Evolutionary conservation across 2,113 vertebrate species (phyloP), one percentile per base, ranked within the genome.

Genomic region (Bambusicola thoracicus): DNA sequence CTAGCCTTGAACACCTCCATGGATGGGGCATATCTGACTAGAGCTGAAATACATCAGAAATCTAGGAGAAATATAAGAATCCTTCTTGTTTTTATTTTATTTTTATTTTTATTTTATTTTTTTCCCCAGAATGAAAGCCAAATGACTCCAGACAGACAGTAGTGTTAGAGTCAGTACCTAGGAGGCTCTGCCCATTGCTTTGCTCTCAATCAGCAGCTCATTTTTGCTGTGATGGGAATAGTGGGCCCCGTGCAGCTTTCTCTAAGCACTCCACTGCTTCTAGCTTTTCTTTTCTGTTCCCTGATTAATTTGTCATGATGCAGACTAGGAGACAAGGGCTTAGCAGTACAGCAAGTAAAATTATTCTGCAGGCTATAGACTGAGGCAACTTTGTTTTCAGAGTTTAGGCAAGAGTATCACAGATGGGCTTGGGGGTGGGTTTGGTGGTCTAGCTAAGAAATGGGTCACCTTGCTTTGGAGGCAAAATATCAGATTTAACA

Each of bases 391-490:
- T 91, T 83, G 29, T 34, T 72, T 87, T 77, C 75, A 63, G 30
- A 36, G 16, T 18, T 70, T 83, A 77, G 72, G 34, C 62, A 94
- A 34, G 22, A 90, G 21, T 8, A 20, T 87, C 46, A 12, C 41
- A 80, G 55, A 66, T 87, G 38, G 82, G 49, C 68, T 81, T 70
- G 29, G 7, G 53, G 7, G 13, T 66, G 79, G 36, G 49, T 89
- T 80, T n/a, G 20, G 27, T 73, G 59, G 53, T n/a, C 41, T 70
- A 44, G 62, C 36, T 70, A 59, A 85, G 72, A 87, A 70, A 10
- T 82, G 87, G 59, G 79, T 91, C 92, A 87, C 79, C 76, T 94
- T 91, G 63, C 40, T 70, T 59, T 36, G 29, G 32, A 77, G 27
- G 20, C 11, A 76, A 65, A 59, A 61, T 40, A 73, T 4, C 62